These are phyloP conservation scores for Mimachlamys varia DNA, from an alignment of 2,888 invertebrate genomes.

Conservation along the genomic window DNA sequence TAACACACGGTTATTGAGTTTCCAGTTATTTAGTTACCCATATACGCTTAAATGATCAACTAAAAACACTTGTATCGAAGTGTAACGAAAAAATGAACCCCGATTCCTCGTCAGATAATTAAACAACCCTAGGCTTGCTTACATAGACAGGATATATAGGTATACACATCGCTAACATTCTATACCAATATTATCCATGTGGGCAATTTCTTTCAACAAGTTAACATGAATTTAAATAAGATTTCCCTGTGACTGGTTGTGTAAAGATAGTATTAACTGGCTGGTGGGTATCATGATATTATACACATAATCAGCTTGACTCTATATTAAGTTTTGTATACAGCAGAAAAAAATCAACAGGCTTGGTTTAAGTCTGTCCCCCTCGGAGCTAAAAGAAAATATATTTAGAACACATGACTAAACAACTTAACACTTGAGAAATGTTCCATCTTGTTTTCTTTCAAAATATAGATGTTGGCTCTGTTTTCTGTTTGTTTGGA, in stretches of 20 bases:
- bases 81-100: slow-evolving; percentile 9
- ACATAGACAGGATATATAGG: not conserved
- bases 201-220: slow-evolving; percentile 2
- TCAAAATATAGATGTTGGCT: too few relatives aligned
- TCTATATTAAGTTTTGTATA: not conserved
- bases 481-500: too few relatives aligned
- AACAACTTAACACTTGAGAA: not conserved
- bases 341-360: not conserved
- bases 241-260: not conserved
- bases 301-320: not conserved
- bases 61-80: not conserved
- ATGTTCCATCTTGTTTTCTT: too few relatives aligned
- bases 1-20: not conserved
- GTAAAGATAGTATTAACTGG: not conserved
- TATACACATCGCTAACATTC: not conserved
- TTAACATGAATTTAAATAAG: slow-evolving; percentile 16
- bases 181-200: not conserved
- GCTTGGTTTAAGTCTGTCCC: not conserved
- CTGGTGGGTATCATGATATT: not conserved
- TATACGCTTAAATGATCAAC: not conserved
- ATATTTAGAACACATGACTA: not conserved
- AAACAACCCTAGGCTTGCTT: not conserved
- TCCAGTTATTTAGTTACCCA: not conserved
- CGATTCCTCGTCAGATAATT: not conserved
- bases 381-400: not conserved